Conservation (phyloP, 2,888 invertebrate genomes). For the Nycteola revayana region DNA sequence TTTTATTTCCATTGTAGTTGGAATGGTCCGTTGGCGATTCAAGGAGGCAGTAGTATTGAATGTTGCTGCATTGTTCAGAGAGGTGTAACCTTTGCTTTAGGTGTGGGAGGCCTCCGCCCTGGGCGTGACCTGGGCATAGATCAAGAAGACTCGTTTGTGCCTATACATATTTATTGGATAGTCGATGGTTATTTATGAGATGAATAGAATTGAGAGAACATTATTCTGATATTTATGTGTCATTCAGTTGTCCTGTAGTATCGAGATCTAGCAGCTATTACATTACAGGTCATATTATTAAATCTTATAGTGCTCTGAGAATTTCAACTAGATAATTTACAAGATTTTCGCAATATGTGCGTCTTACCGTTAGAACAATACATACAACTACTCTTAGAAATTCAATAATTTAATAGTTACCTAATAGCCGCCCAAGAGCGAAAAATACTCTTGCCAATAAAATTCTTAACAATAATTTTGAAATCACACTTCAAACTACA, state of each 20-base stretch:
- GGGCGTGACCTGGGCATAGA: conserved; percentile 52
- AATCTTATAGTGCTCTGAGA: background rate
- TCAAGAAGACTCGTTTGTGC: conserved; percentile 28
- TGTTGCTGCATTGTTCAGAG: conserved; percentile 37
- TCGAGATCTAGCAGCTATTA: background rate
- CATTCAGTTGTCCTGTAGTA: background rate
- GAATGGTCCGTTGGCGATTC: background rate
- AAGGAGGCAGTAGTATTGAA: background rate
- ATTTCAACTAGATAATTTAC: background rate
- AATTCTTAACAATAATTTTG: background rate
- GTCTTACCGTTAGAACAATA: background rate
- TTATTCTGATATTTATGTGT: background rate
- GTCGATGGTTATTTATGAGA: background rate
- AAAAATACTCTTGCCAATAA: too few species aligned
- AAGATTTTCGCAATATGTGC: background rate
- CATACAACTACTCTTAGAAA: too few species aligned
- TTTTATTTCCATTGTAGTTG: background rate
- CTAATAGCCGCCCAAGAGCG: too few species aligned
- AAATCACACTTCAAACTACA: background rate
- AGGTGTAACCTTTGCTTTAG: conserved; percentile 51
- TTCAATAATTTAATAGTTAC: too few species aligned
- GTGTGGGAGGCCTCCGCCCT: conserved; percentile 51
- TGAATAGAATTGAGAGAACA: background rate
- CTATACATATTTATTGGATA: conserved; percentile 23
- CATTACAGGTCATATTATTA: background rate